These are phyloP conservation scores for Eospalax fontanierii DNA, from an alignment of 2,797 vertebrate species.

Conservation along the genomic window DNA sequence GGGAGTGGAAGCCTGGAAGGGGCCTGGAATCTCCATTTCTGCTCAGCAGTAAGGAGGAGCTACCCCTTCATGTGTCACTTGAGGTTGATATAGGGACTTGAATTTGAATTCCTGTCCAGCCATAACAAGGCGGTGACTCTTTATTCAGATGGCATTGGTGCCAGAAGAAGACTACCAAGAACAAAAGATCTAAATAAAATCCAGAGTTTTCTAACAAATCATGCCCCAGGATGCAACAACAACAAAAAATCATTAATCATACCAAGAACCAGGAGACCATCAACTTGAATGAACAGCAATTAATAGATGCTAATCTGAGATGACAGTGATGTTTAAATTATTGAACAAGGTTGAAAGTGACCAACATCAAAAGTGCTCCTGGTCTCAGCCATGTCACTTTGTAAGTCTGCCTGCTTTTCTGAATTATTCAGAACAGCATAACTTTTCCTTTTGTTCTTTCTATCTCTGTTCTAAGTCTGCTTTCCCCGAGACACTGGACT, in stretches of 20 bases:
- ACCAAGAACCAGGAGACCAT: conserved; percentile 36
- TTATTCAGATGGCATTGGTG: conserved; percentile 16
- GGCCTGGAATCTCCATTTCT: background rate
- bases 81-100: background rate
- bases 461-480: background rate
- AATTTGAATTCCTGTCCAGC: background rate
- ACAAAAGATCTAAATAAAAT: conserved; percentile 59
- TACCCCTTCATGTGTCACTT: background rate
- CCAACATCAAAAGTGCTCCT: conserved; percentile 24
- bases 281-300: conserved; percentile 44
- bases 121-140: background rate
- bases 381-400: background rate
- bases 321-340: conserved; percentile 43
- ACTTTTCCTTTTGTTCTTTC: background rate
- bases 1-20: background rate
- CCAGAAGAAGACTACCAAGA: conserved; percentile 53
- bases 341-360: conserved; percentile 45
- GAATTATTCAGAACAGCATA: too few species aligned
- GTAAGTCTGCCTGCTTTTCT: background rate
- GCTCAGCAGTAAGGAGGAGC: background rate
- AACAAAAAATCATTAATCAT: background rate
- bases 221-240: background rate
- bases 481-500: background rate
- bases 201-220: conserved; percentile 28
- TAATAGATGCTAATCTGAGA: conserved; percentile 8